Percentiles rank a stretch among this genome's conserved stretches.
These are phyloP conservation scores for Subanguina moxae DNA, from an alignment of 1,140 invertebrate species.

Conservation along the genomic window DNA sequence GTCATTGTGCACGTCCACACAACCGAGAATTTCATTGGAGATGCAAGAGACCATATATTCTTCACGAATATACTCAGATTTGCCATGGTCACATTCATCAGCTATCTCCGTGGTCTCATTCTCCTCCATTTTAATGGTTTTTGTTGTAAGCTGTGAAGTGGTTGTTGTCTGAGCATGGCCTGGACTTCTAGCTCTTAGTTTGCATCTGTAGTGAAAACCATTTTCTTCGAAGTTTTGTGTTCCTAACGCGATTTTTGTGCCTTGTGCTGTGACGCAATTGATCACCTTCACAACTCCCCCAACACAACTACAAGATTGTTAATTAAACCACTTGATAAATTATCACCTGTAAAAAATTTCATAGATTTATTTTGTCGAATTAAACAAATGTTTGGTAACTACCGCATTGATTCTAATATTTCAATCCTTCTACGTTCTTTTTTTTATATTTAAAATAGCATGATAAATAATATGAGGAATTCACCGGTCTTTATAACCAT, in stretches of 20 bases:
- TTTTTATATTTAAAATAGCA: too few species aligned
- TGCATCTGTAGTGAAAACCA: conserved; percentile 28
- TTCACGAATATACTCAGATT: conserved; percentile 29
- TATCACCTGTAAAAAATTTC: too few species aligned
- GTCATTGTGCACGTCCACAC: conserved; percentile 37
- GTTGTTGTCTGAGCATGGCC: background rate
- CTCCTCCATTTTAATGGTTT: background rate
- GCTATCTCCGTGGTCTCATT: conserved; percentile 20
- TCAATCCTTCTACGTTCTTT: too few species aligned
- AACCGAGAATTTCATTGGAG: conserved; percentile 34
- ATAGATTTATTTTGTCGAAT: too few species aligned
- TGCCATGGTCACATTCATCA: conserved; percentile 33
- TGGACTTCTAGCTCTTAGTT: conserved; percentile 8
- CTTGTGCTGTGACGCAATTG: conserved; percentile 36
- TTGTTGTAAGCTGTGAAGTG: background rate
- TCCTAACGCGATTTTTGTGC: conserved; percentile 31
- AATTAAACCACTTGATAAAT: too few species aligned
- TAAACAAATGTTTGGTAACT: too few species aligned
- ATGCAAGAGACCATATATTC: conserved; percentile 43
- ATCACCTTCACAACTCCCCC: conserved; percentile 17
- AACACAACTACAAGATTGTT: background rate
- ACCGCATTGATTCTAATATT: too few species aligned
- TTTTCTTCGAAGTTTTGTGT: conserved; percentile 36
- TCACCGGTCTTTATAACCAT: too few species aligned
- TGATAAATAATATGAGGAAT: too few species aligned